Percentiles rank a stretch among this genome's conserved stretches.
Evolutionary conservation across 2,888 invertebrate species (phyloP).

Genomic region (Agriopis aurantiaria): DNA sequence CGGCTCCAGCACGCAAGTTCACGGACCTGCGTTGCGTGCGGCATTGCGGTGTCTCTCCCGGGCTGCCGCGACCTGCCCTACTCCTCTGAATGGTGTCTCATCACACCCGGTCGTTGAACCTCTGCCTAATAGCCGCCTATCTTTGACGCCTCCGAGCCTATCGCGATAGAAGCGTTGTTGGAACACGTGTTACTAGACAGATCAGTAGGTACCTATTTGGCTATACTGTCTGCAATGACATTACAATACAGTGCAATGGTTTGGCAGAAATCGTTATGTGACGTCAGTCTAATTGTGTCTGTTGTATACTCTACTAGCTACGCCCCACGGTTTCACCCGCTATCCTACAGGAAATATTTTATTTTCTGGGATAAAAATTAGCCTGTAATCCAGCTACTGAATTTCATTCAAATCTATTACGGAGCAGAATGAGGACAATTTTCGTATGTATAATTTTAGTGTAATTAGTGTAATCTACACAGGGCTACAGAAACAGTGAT

Average conservation of each 20-base stretch:
- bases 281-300: background rate
- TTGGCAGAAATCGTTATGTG: background rate
- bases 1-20: slow-evolving; percentile 33
- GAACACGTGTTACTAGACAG: background rate
- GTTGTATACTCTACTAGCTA: background rate
- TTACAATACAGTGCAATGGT: slow-evolving; percentile 5
- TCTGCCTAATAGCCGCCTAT: slow-evolving; percentile 49
- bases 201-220: background rate
- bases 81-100: slow-evolving; percentile 49
- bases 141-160: slow-evolving; percentile 33
- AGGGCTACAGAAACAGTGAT: too few relatives aligned
- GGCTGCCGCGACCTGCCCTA: slow-evolving; percentile 64
- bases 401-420: too few relatives aligned
- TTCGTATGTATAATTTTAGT: too few relatives aligned
- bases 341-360: too few relatives aligned
- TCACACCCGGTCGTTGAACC: slow-evolving; percentile 53
- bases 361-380: too few relatives aligned
- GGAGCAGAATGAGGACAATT: too few relatives aligned
- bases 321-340: too few relatives aligned
- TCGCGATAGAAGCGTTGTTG: slow-evolving; percentile 13
- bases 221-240: background rate
- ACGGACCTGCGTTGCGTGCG: slow-evolving; percentile 47
- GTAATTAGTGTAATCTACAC: too few relatives aligned
- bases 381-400: too few relatives aligned
- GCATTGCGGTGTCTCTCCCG: slow-evolving; percentile 48